Base-by-base conservation (phyloP, 2,888 invertebrate species). In the Ceriagrion tenellum region DNA sequence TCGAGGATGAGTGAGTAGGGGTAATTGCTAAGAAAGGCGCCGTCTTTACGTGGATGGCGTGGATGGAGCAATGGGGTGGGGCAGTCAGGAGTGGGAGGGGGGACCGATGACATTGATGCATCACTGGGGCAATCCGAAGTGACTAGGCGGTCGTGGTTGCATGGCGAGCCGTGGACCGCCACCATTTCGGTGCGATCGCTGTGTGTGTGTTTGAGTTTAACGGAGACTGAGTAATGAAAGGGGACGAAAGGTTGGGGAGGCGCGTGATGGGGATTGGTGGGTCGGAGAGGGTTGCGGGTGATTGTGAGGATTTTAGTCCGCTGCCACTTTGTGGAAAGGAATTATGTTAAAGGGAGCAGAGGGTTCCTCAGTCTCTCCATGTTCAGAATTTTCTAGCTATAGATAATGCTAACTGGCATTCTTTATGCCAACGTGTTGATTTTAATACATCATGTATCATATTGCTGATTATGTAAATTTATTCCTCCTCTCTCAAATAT, bases 51-150 rank as follows among this genome's bases (percentile, higher is more conserved):
- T 23, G 13, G 13, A n/a, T 13, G 30, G 3, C 18, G 35, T 35
- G 74, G 63, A 95, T 88, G 91, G 88, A 40, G 63, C 55, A 88
- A 30, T n/a, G n/a, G 81, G 89, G 63, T 90, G 91, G 93, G 16
- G 59, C 8, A 47, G 47, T 47, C 47, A 47, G 47, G 95, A 95
- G 35, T 47, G 35, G 59, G 47, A 89, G 95, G 95, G 81, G 95
- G 95, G 23, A 74, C 3, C 55, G 55, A 55, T 89, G 89, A 89
- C 26, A 55, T 26, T 89, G 89, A 89, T 55, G 89, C 89, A 89
- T 89, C 47, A 55, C 89, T 20, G 47, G 89, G 89, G n/a, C 89
- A 55, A 89, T 89, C 6, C 89, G 55, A 55, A 55, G n/a, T n/a
- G 89, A 89, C 55, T n/a, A 47, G 88, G 3, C 4, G 88, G n/a